A percentile compares a stretch with the other conserved stretches of the same genome.
Conservation (phyloP, 2,888 invertebrate genomes). For the Leptinotarsa peninsularis region DNA sequence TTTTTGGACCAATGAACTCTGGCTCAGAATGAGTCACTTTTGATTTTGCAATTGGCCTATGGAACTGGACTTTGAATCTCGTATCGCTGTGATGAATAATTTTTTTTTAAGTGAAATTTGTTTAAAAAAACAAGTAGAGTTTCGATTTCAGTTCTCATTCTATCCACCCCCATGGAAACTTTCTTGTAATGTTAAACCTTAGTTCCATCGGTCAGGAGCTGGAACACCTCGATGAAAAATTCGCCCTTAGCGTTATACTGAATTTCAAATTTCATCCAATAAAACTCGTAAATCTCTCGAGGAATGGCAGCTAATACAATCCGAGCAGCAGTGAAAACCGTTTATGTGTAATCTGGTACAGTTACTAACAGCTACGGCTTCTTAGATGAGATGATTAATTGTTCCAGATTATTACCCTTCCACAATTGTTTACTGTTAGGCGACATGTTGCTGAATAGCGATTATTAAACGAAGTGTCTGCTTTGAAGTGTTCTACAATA, state of each 20-base stretch:
- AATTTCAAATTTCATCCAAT: constrained; percentile 18
- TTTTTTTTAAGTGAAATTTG: too few species aligned
- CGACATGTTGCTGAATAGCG: constrained; percentile 8
- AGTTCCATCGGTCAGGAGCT: background rate
- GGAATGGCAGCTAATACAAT: constrained; percentile 12
- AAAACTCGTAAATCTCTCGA: constrained; percentile 23
- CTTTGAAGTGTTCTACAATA: too few species aligned
- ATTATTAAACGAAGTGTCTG: constrained; percentile 14
- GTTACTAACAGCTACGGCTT: constrained; percentile 27
- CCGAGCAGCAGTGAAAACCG: constrained; percentile 18
- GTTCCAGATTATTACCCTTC: constrained; percentile 34
- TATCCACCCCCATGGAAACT: too few species aligned
- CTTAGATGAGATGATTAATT: constrained; percentile 34
- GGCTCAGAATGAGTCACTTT: too few species aligned
- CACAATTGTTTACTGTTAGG: constrained; percentile 25
- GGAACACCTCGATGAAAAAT: background rate
- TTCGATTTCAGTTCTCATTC: too few species aligned
- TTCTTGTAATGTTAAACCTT: too few species aligned
- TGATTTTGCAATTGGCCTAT: too few species aligned
- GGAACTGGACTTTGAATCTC: too few species aligned
- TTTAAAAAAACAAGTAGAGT: too few species aligned
- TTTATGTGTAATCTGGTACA: constrained; percentile 28
- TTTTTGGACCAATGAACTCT: too few species aligned
- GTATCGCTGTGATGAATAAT: too few species aligned
- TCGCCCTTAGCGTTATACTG: constrained; percentile 4